A percentile compares a stretch with the other conserved stretches of the same genome.
These are phyloP conservation scores for Melanerpes aurifrons DNA, from an alignment of 2,113 vertebrate genomes.

Conservation along the genomic window DNA sequence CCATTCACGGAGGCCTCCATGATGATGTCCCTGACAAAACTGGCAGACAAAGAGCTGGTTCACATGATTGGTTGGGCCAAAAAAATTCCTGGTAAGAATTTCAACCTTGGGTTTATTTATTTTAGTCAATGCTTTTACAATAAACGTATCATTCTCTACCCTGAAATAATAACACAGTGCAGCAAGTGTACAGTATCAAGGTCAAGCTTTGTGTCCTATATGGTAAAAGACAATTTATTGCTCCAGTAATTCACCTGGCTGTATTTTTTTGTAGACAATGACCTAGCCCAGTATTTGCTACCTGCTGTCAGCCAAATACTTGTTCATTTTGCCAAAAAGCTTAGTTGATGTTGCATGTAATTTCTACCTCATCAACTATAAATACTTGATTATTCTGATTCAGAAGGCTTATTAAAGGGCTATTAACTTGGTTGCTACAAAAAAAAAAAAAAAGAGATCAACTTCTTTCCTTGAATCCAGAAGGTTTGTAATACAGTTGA, in stretches of 20 bases:
- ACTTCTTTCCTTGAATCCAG: neutral
- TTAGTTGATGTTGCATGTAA: neutral
- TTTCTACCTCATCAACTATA: neutral
- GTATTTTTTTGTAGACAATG: neutral
- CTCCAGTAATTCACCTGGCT: neutral
- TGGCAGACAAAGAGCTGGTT: conserved; percentile 95
- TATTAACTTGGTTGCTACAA: neutral
- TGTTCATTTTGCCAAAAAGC: neutral
- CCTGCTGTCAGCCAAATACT: neutral
- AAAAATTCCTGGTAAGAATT: conserved; percentile 90
- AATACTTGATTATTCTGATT: neutral
- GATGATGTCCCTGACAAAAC: conserved; percentile 97
- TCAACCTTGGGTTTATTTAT: neutral
- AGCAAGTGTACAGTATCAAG: accelerated
- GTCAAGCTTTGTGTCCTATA: neutral
- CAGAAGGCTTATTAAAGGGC: neutral
- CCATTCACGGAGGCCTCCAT: conserved; percentile 95
- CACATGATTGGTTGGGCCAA: conserved; percentile 99
- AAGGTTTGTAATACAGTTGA: neutral
- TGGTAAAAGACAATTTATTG: neutral
- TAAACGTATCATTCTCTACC: neutral
- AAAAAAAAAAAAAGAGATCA: neutral
- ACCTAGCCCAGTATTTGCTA: neutral
- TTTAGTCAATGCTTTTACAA: neutral
- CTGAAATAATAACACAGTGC: neutral